Base-by-base conservation (phyloP, 2,888 invertebrate genomes). In the Baronia brevicornis region DNA sequence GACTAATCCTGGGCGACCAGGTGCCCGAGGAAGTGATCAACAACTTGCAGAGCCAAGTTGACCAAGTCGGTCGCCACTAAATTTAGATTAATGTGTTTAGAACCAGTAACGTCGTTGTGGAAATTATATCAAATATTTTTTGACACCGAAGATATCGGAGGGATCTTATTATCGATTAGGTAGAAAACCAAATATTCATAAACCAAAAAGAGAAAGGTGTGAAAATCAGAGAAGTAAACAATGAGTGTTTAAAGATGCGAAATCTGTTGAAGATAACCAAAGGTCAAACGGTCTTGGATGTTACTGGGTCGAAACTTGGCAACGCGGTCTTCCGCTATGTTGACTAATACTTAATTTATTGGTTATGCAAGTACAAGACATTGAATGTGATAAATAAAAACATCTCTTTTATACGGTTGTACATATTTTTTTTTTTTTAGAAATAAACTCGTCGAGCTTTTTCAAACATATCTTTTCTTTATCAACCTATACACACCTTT, bases 11-110 rank as follows among this genome's bases (percentile, higher is more conserved):
- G 35, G 94, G 94, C 4, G 93, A 92, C 63, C 92, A 93, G 68
- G 91, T 95, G 40, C 95, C 95, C 4, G 89, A 90, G 24, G 95
- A 95, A 79, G 95, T 95, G 19, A 92, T 95, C 66, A 93, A 91
- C 86, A 95, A 95, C 77, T 87, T 95, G 40, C 94, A 95, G 67
- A 80, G 89, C 32, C 94, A 94, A 77, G 91, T 95, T 54, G 94
- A 95, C 70, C 90, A 92, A 74, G 90, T 95, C 54, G 94, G 94
- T 49, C 87, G 85, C 50, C 87, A 89, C 59, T 73, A 66, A 46
- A 18, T 9, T 25, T 17, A 26, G 13, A 13, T 17, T 6, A 22
- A 18, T n/a, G 15, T 18, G 7, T 12, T 28, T 17, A 17, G 11
- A 4, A 31, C 22, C 36, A 24, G 35, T 29, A 31, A 22, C 10